Conservation (phyloP, 1,140 invertebrate genomes). For the Nilaparvata lugens region DNA sequence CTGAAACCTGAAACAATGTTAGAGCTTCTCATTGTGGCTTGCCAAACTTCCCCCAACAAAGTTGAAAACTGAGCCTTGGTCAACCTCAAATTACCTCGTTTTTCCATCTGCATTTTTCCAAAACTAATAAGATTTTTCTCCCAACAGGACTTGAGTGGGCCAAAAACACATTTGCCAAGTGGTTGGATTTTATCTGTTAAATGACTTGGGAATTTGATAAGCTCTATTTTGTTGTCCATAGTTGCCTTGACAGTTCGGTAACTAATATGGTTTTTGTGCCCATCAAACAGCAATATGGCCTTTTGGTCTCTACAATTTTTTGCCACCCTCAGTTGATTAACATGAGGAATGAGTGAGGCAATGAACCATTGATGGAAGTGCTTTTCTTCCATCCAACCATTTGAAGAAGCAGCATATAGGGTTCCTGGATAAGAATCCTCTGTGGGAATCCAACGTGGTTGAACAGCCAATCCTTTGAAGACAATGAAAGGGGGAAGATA, state of each 20-base stretch:
- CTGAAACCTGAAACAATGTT: constrained; percentile 3
- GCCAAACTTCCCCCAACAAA: not conserved
- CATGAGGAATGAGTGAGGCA: constrained; percentile 3
- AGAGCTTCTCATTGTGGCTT: not conserved
- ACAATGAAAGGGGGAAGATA: constrained; percentile 30
- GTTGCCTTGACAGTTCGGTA: not conserved
- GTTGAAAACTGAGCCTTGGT: not conserved
- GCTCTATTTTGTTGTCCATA: not conserved
- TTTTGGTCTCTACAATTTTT: not conserved
- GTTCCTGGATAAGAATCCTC: constrained; percentile 27
- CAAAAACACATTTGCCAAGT: constrained; percentile 13
- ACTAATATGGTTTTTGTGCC: not conserved
- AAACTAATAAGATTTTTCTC: constrained; percentile 7
- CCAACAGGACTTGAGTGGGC: not conserved
- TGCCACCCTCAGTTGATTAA: not conserved
- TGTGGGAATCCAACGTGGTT: constrained; percentile 28
- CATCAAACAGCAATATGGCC: not conserved
- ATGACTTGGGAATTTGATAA: constrained; percentile 7
- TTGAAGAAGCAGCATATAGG: constrained; percentile 27
- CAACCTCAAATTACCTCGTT: constrained; percentile 4
- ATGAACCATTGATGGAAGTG: constrained; percentile 30
- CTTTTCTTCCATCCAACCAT: constrained; percentile 32
- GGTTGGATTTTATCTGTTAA: constrained; percentile 8
- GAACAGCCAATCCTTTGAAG: constrained; percentile 28
- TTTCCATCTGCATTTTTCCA: constrained; percentile 16